Base-by-base conservation (phyloP, 2,797 vertebrate genomes). In the Hyperoplus lanceolatus region DNA sequence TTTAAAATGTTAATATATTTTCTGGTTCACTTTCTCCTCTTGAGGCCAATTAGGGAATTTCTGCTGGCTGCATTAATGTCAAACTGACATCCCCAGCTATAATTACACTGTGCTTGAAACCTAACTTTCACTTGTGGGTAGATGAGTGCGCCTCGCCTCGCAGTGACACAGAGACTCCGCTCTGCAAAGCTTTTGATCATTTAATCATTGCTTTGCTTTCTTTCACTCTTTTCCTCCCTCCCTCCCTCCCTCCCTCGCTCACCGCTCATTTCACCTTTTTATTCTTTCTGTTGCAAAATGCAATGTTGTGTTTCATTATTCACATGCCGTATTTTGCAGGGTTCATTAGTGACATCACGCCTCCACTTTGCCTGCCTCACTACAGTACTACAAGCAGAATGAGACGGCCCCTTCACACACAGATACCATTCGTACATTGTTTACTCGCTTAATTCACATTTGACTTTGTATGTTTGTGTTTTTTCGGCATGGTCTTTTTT, bases 1-100 rank as follows among this genome's bases (percentile, higher is more conserved):
- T 99, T 99, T 98, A 97, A 99, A 99, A 99, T 99, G 98, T 99
- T 99, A 99, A 99, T 99, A 98, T 98, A 99, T 99, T 99, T 99
- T 99, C 97, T 99, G 97, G 97, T 99, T 99, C 97, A 99, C 96
- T 99, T 97, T 98, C 97, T 98, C 98, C 98, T 99, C 97, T 29
- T 97, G 98, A 99, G 98, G 98, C 98, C 98, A 99, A 99, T 99
- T 99, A 99, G 97, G 95, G 97, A 97, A 98, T 97, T 97, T 99
- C 98, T 98, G 96, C 97, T 97, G 98, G 98, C 98, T 99, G 97
- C 96, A 99, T 98, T 99, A 99, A 99, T 99, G 98, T 99, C 98
- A 99, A 98, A 97, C 98, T 99, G 98, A 99, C 98, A 99, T 98
- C 96, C 97, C 95, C 94, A 89, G 97, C 98, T 98, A 97, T 99